Evolutionary conservation across 2,888 invertebrate genomes (phyloP).

Genomic region (Dioctria rufipes): DNA sequence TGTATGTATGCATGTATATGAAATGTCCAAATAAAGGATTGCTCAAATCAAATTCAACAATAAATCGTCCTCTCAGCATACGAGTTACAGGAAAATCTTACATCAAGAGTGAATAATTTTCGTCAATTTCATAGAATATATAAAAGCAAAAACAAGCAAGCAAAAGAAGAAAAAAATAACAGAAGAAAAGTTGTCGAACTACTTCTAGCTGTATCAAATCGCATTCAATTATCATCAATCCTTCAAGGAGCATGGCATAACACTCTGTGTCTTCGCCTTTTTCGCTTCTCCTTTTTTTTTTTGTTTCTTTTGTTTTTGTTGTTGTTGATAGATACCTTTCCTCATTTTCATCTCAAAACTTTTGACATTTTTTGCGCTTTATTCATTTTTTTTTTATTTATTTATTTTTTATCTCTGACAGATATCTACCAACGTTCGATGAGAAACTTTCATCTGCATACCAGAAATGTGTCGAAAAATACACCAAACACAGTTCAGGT

Average conservation of each 20-base stretch:
- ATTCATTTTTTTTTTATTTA: too few relatives aligned
- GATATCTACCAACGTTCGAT: constrained; percentile 23
- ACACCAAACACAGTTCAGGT: background rate
- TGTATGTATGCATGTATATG: too few relatives aligned
- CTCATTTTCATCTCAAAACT: constrained; percentile 54
- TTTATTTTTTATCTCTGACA: constrained; percentile 48
- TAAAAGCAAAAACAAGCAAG: background rate
- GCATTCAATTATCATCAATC: constrained; percentile 57
- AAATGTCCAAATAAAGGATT: background rate
- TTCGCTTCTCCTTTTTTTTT: too few relatives aligned
- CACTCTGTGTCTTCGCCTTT: constrained; percentile 12
- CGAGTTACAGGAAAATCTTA: background rate
- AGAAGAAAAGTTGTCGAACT: background rate
- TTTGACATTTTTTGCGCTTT: constrained; percentile 32
- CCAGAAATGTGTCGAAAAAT: background rate
- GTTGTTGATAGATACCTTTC: constrained; percentile 5
- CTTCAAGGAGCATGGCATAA: constrained; percentile 38
- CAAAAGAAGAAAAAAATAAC: background rate
- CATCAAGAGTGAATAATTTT: too few relatives aligned
- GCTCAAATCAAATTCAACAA: background rate
- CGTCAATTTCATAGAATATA: too few relatives aligned
- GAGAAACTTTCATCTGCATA: background rate
- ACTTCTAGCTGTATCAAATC: constrained; percentile 48
- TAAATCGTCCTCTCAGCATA: background rate
- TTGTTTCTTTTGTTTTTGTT: too few relatives aligned